phyloP scores from a whole-genome alignment of 2,113 vertebrate species.

The Atrichornis clamosus region DNA sequence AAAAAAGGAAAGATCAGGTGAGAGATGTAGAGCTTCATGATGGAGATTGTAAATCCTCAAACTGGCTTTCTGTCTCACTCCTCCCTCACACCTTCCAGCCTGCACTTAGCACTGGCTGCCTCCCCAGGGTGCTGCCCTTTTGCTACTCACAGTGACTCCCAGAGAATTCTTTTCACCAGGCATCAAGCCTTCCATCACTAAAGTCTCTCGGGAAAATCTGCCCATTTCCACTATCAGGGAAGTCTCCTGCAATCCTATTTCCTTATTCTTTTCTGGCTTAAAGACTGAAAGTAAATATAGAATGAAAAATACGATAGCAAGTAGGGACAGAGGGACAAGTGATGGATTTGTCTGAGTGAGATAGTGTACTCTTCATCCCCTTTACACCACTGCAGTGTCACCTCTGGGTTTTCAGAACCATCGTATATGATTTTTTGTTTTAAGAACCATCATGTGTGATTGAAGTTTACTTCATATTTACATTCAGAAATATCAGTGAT shows the following conservation, averaged over 20 bases:
- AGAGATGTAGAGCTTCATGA: background rate
- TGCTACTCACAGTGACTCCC: background rate
- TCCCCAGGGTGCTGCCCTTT: background rate
- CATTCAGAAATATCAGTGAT: background rate
- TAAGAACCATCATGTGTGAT: accelerated
- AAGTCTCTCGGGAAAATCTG: background rate
- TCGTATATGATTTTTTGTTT: background rate
- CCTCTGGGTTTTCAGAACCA: background rate
- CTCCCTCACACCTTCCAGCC: background rate
- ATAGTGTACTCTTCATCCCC: background rate
- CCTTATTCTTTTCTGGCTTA: background rate
- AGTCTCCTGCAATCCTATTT: background rate
- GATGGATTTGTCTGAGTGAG: background rate
- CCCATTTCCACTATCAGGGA: background rate
- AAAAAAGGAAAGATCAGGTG: background rate
- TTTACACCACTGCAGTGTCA: background rate
- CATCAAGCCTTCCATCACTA: background rate
- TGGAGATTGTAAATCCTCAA: background rate
- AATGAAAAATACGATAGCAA: background rate
- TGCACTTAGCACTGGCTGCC: background rate
- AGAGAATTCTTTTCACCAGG: background rate
- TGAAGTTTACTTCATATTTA: background rate
- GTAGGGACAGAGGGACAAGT: background rate
- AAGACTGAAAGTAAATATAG: background rate
- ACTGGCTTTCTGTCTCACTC: background rate